Base-by-base conservation (phyloP, 2,113 vertebrate genomes). In the Anhinga rufa region DNA sequence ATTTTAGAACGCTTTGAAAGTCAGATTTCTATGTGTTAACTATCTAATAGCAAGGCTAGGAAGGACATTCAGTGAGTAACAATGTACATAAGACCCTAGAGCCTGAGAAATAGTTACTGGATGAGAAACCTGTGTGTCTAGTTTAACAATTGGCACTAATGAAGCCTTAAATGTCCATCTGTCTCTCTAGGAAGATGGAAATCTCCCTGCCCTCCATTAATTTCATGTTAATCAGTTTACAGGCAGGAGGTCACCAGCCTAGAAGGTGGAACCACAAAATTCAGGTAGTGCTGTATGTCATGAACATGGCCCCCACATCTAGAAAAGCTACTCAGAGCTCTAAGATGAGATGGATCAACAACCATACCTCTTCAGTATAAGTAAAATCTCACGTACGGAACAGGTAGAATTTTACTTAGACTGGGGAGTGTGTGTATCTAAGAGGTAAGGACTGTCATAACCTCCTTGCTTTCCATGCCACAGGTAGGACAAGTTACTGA, bases 131-230 rank as follows among this genome's bases (percentile, higher is more conserved):
- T 80, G 86, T 87, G 64, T 5, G 2, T 91, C 91, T 94, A 82
- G 81, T 81, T 82, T 82, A 88, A 74, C 77, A 92, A 1, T 72
- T 95, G 44, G 44, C 65, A 46, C 57, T 92, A 95, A 79, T 57
- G 70, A 92, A 92, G 86, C 61, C 78, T 91, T 94, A 76, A 61
- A 87, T 88, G 88, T 89, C 72, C 83, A 76, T 88, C 93, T 93
- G 77, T 75, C 66, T 88, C 64, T 93, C 36, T 60, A 86, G 76
- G 88, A 93, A 87, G 86, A 74, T 31, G n/a, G 75, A 93, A 95
- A 93, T 79, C 82, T 94, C 46, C 21, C 65, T 84, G 28, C 48
- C 38, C 38, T 69, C 64, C 24, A 6, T 66, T 20, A 93, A 88
- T 71, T 90, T 82, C 6, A 0, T 58, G 40, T 58, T 89, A 91